Evolutionary conservation across 2,113 vertebrate species (phyloP), one percentile per base, ranked within the genome.

Genomic region (Saccopteryx leptura): DNA sequence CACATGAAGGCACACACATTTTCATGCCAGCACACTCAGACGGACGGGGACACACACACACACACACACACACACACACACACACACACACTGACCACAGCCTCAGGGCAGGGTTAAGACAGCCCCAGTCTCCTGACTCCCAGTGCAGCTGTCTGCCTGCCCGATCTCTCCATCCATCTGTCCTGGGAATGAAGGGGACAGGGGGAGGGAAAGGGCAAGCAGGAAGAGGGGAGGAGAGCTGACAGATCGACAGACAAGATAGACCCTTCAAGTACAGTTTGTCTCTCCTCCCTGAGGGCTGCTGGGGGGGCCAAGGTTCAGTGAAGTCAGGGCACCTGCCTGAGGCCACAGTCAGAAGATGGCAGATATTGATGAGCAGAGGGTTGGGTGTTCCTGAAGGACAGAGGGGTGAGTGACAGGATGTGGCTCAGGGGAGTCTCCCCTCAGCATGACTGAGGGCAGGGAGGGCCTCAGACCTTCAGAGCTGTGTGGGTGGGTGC

Each of bases 21-120:
- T 0, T 3, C 69, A 72, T 5, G 9, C 33, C 18, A 1, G 5
- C 19, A 7, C 75, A 6, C 18, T n/a, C 0, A 0, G 75, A 2
- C 50, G 13, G 18, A 28, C 0, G 1, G 17, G 39, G 39, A 39
- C 39, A 39, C 39, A 39, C 39, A 39, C 39, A 39, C 75, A 14
- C 23, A 50, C 72, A 74, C 39, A 71, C 14, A 4, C 14, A 68
- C 33, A 24, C 66, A 23, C n/a, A 12, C 24, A 31, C 69, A 31
- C 0, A 0, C 24, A 65, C 5, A 4, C 65, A 9, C 14, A 1
- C 14, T 56, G 66, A 31, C 48, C 11, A 33, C 14, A n/a, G 46
- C 52, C 84, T 90, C 23, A 0, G 48, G 21, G 23, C 17, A 11
- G 14, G 19, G 9, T 5, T 0, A 3, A 48, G 9, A 0, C 0